These are phyloP conservation scores for Apostichopus californicus DNA, from an alignment of 35 echinoderm and acorn worm species.

Conservation along the genomic window DNA sequence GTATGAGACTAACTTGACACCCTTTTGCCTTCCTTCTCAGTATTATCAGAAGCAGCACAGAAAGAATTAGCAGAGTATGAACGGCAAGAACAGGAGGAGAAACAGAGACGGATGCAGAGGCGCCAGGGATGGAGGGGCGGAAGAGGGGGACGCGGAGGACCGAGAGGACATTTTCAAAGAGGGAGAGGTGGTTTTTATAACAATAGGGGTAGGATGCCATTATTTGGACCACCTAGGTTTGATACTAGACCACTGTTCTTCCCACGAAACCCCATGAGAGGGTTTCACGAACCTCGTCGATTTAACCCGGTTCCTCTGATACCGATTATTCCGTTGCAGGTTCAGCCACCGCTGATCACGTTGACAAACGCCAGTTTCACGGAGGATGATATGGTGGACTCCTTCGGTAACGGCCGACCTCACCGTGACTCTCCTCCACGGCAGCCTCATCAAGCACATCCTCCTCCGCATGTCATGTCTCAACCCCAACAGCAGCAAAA, in stretches of 20 bases:
- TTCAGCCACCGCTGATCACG: constrained; percentile 38
- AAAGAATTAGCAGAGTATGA: constrained; percentile 37
- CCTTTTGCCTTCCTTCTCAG: neutral
- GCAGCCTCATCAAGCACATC: neutral
- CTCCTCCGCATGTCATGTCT: neutral
- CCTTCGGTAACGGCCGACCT: neutral
- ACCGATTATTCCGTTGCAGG: neutral
- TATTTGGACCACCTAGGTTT: neutral
- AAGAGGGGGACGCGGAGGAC: constrained; percentile 35
- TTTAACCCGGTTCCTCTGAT: neutral
- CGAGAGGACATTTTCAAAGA: neutral
- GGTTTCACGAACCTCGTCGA: neutral
- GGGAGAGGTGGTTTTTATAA: neutral
- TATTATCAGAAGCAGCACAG: constrained; percentile 7
- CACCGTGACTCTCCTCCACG: neutral
- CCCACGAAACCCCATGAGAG: neutral
- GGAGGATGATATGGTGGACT: constrained; percentile 40
- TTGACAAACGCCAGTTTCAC: constrained; percentile 46
- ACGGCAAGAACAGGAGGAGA: constrained; percentile 23
- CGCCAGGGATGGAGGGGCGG: constrained; percentile 30
- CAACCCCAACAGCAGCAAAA: neutral
- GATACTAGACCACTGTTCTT: neutral
- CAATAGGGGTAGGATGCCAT: constrained; percentile 23
- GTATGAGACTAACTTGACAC: too few species aligned
- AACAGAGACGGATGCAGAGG: constrained; percentile 24